Conservation (phyloP, 2,888 invertebrate species). For the Cacoxenus indagator region DNA sequence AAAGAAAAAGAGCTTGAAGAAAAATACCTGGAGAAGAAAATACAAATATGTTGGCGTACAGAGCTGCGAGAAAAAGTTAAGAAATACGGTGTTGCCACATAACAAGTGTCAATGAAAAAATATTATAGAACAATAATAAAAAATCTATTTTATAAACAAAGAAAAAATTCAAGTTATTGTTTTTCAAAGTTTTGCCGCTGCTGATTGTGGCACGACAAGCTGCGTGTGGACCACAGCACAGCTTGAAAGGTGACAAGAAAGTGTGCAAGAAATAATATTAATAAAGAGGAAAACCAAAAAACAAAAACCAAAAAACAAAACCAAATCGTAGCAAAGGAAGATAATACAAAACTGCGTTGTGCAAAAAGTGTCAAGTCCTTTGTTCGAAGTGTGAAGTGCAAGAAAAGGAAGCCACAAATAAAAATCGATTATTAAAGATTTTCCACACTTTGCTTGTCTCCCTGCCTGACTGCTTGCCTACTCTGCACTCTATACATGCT, state of each 20-base stretch:
- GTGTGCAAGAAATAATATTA: conserved; percentile 23
- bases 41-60: conserved; percentile 24
- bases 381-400: conserved; percentile 40
- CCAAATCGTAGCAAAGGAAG: conserved; percentile 25
- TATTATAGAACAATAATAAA: not conserved
- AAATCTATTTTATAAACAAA: not conserved
- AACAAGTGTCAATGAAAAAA: not conserved
- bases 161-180: not conserved
- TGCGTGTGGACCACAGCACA: not conserved
- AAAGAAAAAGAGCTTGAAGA: not conserved
- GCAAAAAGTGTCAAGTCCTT: conserved; percentile 34
- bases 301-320: not conserved
- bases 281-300: not conserved
- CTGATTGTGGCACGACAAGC: conserved; percentile 7
- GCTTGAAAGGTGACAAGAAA: not conserved
- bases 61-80: not conserved
- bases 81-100: conserved; percentile 23
- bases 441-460: not conserved
- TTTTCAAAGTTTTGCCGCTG: conserved; percentile 14
- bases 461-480: not conserved
- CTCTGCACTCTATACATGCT: not conserved
- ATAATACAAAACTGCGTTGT: not conserved
- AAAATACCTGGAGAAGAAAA: not conserved
- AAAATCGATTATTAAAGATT: conserved; percentile 48
- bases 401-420: conserved; percentile 22